Base-by-base conservation (phyloP, 2,113 vertebrate genomes). In the Rhea pennata region DNA sequence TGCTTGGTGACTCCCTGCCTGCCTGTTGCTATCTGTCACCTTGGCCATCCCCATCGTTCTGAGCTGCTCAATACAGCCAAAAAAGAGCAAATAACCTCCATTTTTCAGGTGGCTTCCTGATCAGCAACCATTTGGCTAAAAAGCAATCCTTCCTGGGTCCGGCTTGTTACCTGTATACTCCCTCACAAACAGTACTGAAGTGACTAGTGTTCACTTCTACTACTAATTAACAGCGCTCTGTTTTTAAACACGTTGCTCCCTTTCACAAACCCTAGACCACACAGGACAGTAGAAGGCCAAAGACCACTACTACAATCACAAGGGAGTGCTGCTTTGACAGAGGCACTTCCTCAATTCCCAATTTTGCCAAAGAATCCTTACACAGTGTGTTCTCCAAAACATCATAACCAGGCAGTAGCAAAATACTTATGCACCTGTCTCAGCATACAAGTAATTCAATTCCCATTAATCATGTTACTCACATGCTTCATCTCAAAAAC, bases 321-420 rank as follows among this genome's bases (percentile, higher is more conserved):
- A 66, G 10, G 13, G 9, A 87, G 5, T 6, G 22, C 2, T 36
- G 40, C 10, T 72, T 50, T 79, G 42, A 36, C 21, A 59, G 1
- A 46, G 59, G 15, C 26, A 22, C 56, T 16, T 12, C 14, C 16
- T 10, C 31, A 86, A 54, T 4, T 9, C 42, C n/a, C 31, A 17
- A 0, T 39, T 76, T 5, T 53, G 23, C 54, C 15, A 10, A 69
- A 46, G 36, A 31, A 65, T 31, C 48, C 75, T 40, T 15, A 39
- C 0, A 65, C 24, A 62, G 48, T 2, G 9, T 2, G 3, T 1
- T 59, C 79, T 42, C 69, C 64, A 61, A 21, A 73, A 42, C 15
- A 27, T 26, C 4, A 0, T 0, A 56, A 7, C 5, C 51, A 40
- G 20, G 19, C 74, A 75, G 20, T 0, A 82, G 51, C 22, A 59